Conservation (phyloP, 2,888 invertebrate species). For the Pimpla rufipes region DNA sequence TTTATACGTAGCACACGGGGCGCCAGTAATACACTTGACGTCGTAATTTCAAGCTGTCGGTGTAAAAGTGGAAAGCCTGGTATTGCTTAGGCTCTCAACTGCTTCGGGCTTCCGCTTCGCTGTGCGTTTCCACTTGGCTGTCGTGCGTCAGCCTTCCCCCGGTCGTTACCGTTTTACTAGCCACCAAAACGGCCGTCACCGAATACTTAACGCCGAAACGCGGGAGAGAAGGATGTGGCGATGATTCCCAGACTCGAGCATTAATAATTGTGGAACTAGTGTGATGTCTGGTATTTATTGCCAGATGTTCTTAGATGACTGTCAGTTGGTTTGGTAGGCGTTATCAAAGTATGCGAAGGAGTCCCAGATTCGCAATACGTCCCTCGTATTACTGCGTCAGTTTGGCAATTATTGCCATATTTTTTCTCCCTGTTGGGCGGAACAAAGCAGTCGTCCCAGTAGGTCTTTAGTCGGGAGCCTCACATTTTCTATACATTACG, state of each 20-base stretch:
- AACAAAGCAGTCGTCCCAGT: conserved; percentile 15
- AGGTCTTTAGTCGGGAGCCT: conserved; percentile 43
- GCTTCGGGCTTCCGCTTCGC: conserved; percentile 32
- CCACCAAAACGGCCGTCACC: conserved; percentile 75
- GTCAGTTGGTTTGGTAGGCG: too few relatives aligned
- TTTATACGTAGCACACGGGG: conserved; percentile 61
- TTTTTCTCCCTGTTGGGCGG: not conserved
- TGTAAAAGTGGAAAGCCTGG: conserved; percentile 77
- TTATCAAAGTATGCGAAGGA: too few relatives aligned
- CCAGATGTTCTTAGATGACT: too few relatives aligned
- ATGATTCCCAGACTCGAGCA: conserved; percentile 16
- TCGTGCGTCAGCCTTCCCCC: conserved; percentile 71
- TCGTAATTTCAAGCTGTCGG: conserved; percentile 77
- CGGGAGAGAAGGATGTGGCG: not conserved
- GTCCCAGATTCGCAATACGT: too few relatives aligned
- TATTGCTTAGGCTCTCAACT: conserved; percentile 49
- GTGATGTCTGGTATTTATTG: too few relatives aligned
- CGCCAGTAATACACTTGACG: conserved; percentile 71
- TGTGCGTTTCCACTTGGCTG: not conserved
- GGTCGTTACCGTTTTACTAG: conserved; percentile 82
- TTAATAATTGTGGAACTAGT: too few relatives aligned
- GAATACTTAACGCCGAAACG: conserved; percentile 70
- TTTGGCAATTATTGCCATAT: too few relatives aligned
- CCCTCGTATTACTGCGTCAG: too few relatives aligned
- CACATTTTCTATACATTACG: conserved; percentile 29